A percentile compares a stretch with the other conserved stretches of the same genome.
These are phyloP conservation scores for Tetragonula carbonaria DNA, from an alignment of 2,888 invertebrate genomes.

Conservation along the genomic window DNA sequence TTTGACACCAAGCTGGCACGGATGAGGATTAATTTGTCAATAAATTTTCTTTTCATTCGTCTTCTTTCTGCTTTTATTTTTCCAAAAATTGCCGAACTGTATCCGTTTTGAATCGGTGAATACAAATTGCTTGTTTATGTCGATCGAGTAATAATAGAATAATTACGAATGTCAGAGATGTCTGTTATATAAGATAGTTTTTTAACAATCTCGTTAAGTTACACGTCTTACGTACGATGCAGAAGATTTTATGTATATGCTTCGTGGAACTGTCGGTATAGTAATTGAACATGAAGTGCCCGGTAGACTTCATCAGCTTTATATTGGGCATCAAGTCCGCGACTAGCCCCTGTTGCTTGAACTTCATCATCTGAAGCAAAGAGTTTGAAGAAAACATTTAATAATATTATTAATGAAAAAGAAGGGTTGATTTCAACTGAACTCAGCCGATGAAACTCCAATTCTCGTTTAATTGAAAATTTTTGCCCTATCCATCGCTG, in stretches of 20 bases:
- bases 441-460: too few species aligned
- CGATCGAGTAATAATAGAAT: background rate
- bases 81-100: too few species aligned
- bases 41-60: too few species aligned
- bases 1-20: too few species aligned
- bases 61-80: too few species aligned
- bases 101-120: background rate
- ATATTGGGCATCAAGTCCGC: conserved; percentile 94
- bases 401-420: background rate
- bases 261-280: conserved; percentile 84
- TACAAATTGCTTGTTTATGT: background rate
- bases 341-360: conserved; percentile 89
- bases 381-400: background rate
- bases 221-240: conserved; percentile 77
- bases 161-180: background rate
- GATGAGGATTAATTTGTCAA: too few species aligned
- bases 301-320: conserved; percentile 90
- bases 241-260: conserved; percentile 82
- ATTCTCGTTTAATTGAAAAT: too few species aligned
- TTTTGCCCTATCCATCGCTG: too few species aligned
- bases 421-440: too few species aligned
- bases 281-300: conserved; percentile 93
- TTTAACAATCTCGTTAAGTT: background rate
- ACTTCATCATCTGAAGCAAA: conserved; percentile 85
- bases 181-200: background rate